Evolutionary conservation across 30 jellyfish, hydroid and myxozoan genomes (phyloP).

Genomic region (Pelagia noctiluca): DNA sequence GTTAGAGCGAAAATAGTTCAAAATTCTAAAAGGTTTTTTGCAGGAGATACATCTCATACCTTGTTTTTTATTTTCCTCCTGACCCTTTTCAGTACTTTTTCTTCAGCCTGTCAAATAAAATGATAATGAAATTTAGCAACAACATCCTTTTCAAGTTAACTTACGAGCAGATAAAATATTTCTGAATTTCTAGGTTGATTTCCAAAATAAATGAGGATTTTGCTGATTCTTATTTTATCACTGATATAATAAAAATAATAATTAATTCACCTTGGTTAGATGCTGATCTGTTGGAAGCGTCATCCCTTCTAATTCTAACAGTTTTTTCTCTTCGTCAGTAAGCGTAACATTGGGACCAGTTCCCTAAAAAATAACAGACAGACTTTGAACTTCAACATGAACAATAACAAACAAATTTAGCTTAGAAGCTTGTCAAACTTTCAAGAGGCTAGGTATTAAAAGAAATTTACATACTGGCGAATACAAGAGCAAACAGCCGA

Average conservation of each 20-base stretch:
- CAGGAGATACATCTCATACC: conserved; percentile 53
- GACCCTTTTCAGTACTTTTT: conserved; percentile 79
- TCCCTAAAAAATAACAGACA: conserved; percentile 48
- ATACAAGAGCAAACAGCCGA: too few relatives aligned
- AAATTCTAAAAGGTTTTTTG: too few relatives aligned
- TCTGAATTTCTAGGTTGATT: too few relatives aligned
- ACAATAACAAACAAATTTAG: background rate
- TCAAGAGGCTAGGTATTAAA: too few relatives aligned
- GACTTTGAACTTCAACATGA: background rate
- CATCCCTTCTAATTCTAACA: conserved; percentile 86
- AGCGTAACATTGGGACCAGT: conserved; percentile 76
- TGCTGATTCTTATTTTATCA: too few relatives aligned
- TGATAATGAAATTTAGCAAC: background rate
- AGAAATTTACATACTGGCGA: too few relatives aligned
- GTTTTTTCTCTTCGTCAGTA: conserved; percentile 91
- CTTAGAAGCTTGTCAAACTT: too few relatives aligned
- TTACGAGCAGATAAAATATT: background rate
- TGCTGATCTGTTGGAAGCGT: conserved; percentile 83
- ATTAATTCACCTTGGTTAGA: conserved; percentile 69
- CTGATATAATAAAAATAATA: too few relatives aligned
- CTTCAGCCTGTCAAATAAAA: conserved; percentile 76
- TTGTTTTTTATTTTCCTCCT: conserved; percentile 88
- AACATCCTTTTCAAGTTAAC: background rate
- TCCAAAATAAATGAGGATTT: too few relatives aligned
- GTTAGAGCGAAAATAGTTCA: too few relatives aligned